Evolutionary conservation across 1,140 invertebrate species (phyloP).

Genomic region (Portunus trituberculatus): DNA sequence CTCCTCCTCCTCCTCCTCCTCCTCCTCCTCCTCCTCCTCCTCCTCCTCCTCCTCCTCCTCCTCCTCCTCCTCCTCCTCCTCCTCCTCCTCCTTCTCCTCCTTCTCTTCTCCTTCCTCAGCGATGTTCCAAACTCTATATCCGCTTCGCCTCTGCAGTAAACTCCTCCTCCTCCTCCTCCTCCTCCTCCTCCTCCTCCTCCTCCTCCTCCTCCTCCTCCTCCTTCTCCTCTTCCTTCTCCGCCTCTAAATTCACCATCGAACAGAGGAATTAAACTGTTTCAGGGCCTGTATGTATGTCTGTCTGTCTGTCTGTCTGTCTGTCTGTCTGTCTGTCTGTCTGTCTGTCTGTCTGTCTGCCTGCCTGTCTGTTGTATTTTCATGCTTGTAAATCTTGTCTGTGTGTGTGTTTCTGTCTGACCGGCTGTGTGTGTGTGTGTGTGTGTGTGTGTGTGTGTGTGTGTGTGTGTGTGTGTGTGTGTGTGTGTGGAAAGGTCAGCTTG

Average conservation of each 20-base stretch:
- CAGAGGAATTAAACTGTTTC: not conserved
- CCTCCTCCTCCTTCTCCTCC: not conserved
- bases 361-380: too few species aligned
- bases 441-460: too few species aligned
- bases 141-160: not conserved
- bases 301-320: not conserved
- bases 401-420: too few species aligned
- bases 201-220: constrained; percentile 28
- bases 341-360: not conserved
- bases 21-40: not conserved
- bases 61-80: not conserved
- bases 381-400: too few species aligned
- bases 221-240: not conserved
- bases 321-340: not conserved
- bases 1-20: constrained; percentile 21
- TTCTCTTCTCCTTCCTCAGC: not conserved
- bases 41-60: not conserved
- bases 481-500: too few species aligned
- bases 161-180: not conserved
- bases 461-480: too few species aligned
- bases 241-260: not conserved
- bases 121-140: not conserved
- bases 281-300: not conserved
- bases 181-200: not conserved
- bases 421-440: too few species aligned